Evolutionary conservation across 2,113 vertebrate species (phyloP).

Genomic region (Eupsittula cactorum): DNA sequence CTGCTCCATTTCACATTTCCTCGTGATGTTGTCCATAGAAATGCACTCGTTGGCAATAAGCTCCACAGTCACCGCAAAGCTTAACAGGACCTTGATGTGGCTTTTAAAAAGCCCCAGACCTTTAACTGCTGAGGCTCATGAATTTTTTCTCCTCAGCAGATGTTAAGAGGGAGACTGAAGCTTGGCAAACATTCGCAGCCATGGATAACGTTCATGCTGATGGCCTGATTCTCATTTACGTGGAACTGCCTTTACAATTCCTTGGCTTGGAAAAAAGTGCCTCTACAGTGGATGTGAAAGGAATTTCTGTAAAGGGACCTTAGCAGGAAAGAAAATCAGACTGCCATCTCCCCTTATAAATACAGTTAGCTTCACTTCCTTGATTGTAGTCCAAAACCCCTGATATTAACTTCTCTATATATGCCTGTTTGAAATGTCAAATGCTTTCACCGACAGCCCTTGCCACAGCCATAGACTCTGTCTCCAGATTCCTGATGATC

Average conservation of each 20-base stretch:
- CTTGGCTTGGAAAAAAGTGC: neutral
- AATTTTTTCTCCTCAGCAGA: conserved; percentile 36
- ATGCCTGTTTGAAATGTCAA: neutral
- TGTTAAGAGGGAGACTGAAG: conserved; percentile 10
- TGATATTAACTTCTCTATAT: neutral
- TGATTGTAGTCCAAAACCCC: neutral
- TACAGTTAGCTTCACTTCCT: neutral
- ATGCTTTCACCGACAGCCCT: neutral
- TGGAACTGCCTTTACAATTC: neutral
- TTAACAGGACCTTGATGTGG: neutral
- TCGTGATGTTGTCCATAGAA: conserved; percentile 39
- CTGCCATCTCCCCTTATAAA: neutral
- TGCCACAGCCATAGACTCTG: neutral
- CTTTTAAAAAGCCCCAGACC: conserved; percentile 18
- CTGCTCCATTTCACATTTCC: conserved; percentile 48
- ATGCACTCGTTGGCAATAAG: neutral
- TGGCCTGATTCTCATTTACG: conserved; percentile 41
- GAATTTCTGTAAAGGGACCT: neutral
- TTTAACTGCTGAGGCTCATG: conserved; percentile 27
- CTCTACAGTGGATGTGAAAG: neutral
- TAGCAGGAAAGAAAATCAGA: neutral
- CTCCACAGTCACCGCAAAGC: conserved; percentile 16
- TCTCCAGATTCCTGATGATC: neutral
- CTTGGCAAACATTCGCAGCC: conserved; percentile 11
- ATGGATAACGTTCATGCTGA: neutral